Percentiles rank a stretch among this genome's conserved stretches.
Conservation (phyloP, 2,113 vertebrate species). For the Lepisosteus osseus region DNA sequence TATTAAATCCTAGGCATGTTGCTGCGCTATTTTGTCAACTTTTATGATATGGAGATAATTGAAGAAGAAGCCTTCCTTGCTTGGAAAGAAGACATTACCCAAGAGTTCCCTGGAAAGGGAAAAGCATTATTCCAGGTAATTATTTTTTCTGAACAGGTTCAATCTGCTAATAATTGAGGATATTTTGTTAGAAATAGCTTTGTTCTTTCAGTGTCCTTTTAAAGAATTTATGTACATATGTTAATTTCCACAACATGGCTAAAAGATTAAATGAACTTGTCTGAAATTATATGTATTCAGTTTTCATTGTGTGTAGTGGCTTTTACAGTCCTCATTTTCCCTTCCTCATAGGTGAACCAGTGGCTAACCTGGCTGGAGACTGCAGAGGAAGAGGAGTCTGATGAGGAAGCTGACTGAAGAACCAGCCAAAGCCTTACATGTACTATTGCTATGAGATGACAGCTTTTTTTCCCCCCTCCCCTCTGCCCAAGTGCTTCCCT, state of each 20-base stretch:
- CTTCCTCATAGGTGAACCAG: constrained; percentile 84
- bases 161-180: too few relatives aligned
- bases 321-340: too few relatives aligned
- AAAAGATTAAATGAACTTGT: too few relatives aligned
- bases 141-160: not conserved
- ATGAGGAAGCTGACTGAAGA: constrained; percentile 92
- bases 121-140: constrained; percentile 98
- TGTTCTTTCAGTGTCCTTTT: too few relatives aligned
- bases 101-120: constrained; percentile 98
- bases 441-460: constrained; percentile 79
- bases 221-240: too few relatives aligned
- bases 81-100: constrained; percentile 98
- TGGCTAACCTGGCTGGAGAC: constrained; percentile 99
- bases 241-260: too few relatives aligned
- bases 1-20: constrained; percentile 78
- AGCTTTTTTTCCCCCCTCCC: constrained; percentile 47
- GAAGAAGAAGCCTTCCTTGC: constrained; percentile 98
- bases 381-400: constrained; percentile 97
- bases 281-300: too few relatives aligned
- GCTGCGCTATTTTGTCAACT: constrained; percentile 96
- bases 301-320: not conserved
- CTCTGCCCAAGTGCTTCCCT: constrained; percentile 13
- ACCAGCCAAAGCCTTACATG: constrained; percentile 89
- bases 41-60: constrained; percentile 98
- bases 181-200: too few relatives aligned